A percentile compares a stretch with the other conserved stretches of the same genome.
These are phyloP conservation scores for Lagodon rhomboides DNA, from an alignment of 2,797 vertebrate species.

Conservation along the genomic window DNA sequence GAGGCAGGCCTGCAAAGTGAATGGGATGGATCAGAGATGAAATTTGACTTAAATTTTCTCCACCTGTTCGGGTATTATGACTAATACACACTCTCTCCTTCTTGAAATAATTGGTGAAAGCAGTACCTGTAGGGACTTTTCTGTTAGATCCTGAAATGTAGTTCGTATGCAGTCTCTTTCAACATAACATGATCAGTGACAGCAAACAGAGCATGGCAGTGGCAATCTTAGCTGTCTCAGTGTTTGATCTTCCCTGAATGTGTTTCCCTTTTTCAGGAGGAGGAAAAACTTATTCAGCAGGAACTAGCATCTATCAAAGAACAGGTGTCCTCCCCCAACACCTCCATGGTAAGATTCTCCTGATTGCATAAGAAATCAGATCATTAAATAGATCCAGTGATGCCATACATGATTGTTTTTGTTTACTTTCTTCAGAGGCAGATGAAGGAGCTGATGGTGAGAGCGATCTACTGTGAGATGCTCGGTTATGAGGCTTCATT, in stretches of 20 bases:
- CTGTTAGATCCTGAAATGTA: not conserved
- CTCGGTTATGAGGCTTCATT: conserved; percentile 96
- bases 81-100: not conserved
- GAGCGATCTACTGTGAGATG: conserved; percentile 98
- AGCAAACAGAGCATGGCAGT: no score
- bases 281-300: conserved; percentile 95
- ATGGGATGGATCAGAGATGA: no score
- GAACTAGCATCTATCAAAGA: conserved; percentile 92
- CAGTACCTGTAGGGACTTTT: not conserved
- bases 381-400: not conserved
- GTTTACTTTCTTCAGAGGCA: conserved; percentile 86
- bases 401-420: not conserved
- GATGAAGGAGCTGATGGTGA: conserved; percentile 99
- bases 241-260: not conserved
- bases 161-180: not conserved
- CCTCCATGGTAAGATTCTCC: conserved; percentile 88
- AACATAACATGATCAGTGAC: not conserved
- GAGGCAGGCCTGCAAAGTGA: no score
- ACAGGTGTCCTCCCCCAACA: conserved; percentile 93
- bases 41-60: not conserved
- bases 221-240: not conserved
- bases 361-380: not conserved
- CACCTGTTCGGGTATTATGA: not conserved
- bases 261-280: conserved; percentile 86
- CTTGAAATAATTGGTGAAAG: not conserved